phyloP scores from a whole-genome alignment of 2,113 vertebrate genomes.

The Pagrus major region DNA sequence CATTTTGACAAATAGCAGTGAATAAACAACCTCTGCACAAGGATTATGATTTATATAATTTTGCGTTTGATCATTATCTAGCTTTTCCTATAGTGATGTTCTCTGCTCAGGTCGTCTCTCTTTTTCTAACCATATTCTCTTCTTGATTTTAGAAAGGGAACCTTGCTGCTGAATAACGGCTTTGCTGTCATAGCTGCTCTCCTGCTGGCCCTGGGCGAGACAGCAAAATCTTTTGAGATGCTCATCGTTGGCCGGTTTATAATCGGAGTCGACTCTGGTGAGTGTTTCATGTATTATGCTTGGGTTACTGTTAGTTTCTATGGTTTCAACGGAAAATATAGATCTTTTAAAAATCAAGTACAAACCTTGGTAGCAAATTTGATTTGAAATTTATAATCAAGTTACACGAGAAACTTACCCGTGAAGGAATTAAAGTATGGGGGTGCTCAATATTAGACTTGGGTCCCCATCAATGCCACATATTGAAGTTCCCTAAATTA shows the following conservation, averaged over 20 bases:
- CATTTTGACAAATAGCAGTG: not conserved
- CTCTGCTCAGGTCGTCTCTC: not conserved
- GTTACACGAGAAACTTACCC: not conserved
- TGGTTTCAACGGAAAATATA: too few species aligned
- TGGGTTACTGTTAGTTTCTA: too few species aligned
- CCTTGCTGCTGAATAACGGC: constrained; percentile 89
- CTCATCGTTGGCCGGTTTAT: constrained; percentile 91
- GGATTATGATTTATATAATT: too few species aligned
- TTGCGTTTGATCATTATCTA: too few species aligned
- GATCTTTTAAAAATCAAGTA: too few species aligned
- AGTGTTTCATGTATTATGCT: constrained; percentile 69
- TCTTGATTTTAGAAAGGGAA: constrained; percentile 87
- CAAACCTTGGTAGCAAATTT: not conserved
- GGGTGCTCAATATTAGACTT: not conserved
- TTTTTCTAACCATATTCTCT: not conserved
- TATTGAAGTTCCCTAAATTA: not conserved
- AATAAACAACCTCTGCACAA: too few species aligned
- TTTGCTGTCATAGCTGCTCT: constrained; percentile 88
- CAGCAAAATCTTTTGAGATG: constrained; percentile 91
- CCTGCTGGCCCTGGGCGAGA: constrained; percentile 88
- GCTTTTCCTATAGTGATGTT: too few species aligned
- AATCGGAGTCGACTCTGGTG: constrained; percentile 94
- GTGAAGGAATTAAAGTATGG: not conserved
- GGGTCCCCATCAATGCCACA: not conserved
- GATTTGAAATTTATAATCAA: not conserved